Base-by-base conservation (phyloP, 2,888 invertebrate species). In the Meloe dianella region DNA sequence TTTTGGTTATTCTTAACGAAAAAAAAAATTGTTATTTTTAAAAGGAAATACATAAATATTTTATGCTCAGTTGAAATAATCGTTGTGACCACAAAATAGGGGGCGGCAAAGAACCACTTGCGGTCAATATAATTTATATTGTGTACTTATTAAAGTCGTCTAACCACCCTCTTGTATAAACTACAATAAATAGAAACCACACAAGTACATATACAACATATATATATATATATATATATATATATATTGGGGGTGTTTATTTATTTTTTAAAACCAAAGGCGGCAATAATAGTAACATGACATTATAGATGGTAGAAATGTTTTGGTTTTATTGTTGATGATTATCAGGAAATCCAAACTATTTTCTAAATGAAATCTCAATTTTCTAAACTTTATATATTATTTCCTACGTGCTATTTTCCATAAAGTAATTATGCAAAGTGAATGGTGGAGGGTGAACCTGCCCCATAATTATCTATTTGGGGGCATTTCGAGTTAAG, bases 21-120 rank as follows among this genome's bases (percentile, higher is more conserved):
- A 47, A 20, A 10, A n/a, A n/a, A n/a, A n/a, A n/a, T n/a, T n/a
- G n/a, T n/a, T n/a, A 6, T 35, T 35, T 47, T 38, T 29, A 20
- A 35, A 57, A 58, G 70, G 71, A 73, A 74, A 63, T 67, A 67
- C 65, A 71, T 77, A 77, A 77, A 78, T 78, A 77, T 78, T 79
- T 79, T 78, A 78, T 79, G 73, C 75, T 73, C 73, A 72, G 72
- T 75, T 73, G 75, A 73, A 73, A 71, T 73, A 68, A 72, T 70
- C 63, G 69, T 63, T 67, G 68, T 71, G 70, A 68, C 67, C 67
- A 65, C 65, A 65, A 66, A 75, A 79, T 77, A 79, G 80, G 74
- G 78, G 80, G 79, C 79, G 75, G 79, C 79, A 79, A 77, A 67
- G 71, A 78, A 77, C 77, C 80, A 77, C 78, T 80, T 80, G 80